These are phyloP conservation scores for Microcebus lehilahytsara DNA, from an alignment of 2,113 vertebrate species.

Conservation along the genomic window DNA sequence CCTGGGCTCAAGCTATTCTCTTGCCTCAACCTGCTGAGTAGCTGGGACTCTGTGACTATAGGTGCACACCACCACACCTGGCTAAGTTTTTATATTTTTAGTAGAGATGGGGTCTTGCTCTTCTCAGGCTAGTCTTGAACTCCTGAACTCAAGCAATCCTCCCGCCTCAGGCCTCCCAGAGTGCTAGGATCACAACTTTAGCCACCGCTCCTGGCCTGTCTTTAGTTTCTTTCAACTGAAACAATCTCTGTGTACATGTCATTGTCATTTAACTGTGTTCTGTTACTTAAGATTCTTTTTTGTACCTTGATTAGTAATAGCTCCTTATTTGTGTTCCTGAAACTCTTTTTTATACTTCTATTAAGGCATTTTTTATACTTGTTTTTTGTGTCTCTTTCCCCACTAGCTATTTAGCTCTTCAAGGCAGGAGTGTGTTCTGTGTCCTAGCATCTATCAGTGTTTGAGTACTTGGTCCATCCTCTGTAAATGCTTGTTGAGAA, in stretches of 20 bases:
- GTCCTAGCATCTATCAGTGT: not conserved
- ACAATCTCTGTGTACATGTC: not conserved
- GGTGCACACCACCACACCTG: too few relatives aligned
- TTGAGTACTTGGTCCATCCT: not conserved
- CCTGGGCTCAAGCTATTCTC: too few relatives aligned
- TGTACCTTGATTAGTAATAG: slow-evolving; percentile 26
- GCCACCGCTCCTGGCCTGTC: not conserved
- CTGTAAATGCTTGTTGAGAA: not conserved
- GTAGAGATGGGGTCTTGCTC: too few relatives aligned
- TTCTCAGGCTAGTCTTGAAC: too few relatives aligned
- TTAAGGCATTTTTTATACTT: not conserved
- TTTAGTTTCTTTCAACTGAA: slow-evolving; percentile 31
- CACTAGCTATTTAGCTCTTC: not conserved
- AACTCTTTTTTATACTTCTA: not conserved
- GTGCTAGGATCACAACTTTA: too few relatives aligned
- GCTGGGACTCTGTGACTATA: too few relatives aligned
- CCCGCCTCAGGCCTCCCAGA: too few relatives aligned
- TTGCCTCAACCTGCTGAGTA: too few relatives aligned
- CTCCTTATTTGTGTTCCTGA: not conserved
- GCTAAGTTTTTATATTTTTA: too few relatives aligned
- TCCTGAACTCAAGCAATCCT: too few relatives aligned
- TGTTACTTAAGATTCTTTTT: not conserved
- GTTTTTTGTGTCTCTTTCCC: not conserved
- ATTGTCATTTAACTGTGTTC: slow-evolving; percentile 22
- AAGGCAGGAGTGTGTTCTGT: slow-evolving; percentile 28